These are phyloP conservation scores for Brachyhypopomus occidentalis DNA, from an alignment of 2,113 vertebrate species.

Conservation along the genomic window DNA sequence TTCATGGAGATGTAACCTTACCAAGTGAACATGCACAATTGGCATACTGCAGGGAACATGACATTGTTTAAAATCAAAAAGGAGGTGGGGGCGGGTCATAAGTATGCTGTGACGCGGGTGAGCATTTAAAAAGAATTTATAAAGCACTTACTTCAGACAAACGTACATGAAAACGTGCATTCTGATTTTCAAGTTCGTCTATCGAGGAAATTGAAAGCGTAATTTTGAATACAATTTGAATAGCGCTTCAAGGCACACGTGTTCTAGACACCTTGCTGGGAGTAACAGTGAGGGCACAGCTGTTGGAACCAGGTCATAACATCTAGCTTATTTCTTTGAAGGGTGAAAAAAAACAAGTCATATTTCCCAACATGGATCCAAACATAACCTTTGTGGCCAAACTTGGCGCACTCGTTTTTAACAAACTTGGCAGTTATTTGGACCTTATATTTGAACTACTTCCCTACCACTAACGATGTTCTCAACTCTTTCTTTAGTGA, in stretches of 20 bases:
- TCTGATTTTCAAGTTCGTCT: too few relatives aligned
- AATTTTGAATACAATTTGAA: not conserved
- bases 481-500: too few relatives aligned
- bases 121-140: too few relatives aligned
- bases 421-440: not conserved
- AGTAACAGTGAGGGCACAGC: too few relatives aligned
- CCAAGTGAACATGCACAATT: not conserved
- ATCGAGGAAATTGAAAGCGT: too few relatives aligned
- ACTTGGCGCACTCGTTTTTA: not conserved
- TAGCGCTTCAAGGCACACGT: not conserved
- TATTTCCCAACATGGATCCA: slow-evolving; percentile 3
- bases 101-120: too few relatives aligned
- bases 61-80: not conserved
- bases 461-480: not conserved
- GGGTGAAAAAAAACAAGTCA: slow-evolving; percentile 14
- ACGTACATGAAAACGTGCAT: too few relatives aligned
- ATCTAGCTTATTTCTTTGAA: not conserved
- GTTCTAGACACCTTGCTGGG: too few relatives aligned
- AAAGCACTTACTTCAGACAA: too few relatives aligned
- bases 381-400: slow-evolving; percentile 16
- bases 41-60: too few relatives aligned
- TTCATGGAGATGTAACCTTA: not conserved
- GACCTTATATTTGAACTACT: not conserved
- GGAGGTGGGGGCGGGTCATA: too few relatives aligned
- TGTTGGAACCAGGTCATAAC: too few relatives aligned